phyloP scores from a whole-genome alignment of 2,113 vertebrate species.

The Nyctibius bracteatus region DNA sequence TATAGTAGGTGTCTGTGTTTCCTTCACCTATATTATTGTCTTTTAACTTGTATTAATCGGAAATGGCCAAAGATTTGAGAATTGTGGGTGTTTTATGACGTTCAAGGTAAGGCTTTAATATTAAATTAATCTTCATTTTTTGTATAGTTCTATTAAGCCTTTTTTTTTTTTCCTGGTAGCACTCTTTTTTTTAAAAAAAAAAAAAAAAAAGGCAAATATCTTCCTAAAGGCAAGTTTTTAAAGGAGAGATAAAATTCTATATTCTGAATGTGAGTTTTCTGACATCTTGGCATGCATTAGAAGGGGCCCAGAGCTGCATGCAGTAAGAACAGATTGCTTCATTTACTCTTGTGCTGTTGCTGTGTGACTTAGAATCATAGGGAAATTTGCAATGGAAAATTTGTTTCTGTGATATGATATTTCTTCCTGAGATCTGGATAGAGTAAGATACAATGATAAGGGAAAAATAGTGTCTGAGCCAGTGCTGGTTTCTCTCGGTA shows the following conservation, averaged over 20 bases:
- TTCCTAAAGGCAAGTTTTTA: neutral
- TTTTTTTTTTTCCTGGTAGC: neutral
- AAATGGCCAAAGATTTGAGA: neutral
- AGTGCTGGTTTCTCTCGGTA: neutral
- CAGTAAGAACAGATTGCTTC: neutral
- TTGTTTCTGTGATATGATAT: neutral
- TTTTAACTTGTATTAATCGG: neutral
- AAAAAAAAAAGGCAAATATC: neutral
- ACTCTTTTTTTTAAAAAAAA: neutral
- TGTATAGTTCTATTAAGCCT: neutral
- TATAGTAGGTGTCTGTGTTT: neutral
- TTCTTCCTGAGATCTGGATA: neutral
- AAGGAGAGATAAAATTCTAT: neutral
- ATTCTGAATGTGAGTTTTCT: neutral
- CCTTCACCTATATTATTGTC: neutral
- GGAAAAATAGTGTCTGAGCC: neutral
- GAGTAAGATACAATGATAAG: neutral
- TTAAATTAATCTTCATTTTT: neutral
- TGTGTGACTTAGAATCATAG: neutral
- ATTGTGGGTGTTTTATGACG: neutral
- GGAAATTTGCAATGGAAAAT: neutral
- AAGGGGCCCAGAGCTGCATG: neutral
- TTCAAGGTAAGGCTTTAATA: neutral
- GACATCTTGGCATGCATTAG: neutral
- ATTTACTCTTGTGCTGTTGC: neutral